Conservation (phyloP, 2,888 invertebrate species). For the Ommatoiulus sabulosus region DNA sequence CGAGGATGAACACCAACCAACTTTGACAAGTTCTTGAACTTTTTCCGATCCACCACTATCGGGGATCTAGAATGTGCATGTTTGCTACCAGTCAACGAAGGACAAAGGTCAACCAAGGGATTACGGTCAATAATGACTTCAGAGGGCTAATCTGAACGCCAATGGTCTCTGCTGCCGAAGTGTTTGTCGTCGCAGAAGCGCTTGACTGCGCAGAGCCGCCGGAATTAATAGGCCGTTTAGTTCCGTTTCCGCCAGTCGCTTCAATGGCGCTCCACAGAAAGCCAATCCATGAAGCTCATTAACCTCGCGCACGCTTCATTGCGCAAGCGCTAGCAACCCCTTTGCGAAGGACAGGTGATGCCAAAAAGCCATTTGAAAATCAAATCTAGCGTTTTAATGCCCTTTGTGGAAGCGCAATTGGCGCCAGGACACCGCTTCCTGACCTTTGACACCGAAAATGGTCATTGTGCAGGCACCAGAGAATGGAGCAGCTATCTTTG, state of each 20-base stretch:
- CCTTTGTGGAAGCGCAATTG: background rate
- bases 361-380: background rate
- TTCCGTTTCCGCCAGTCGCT: background rate
- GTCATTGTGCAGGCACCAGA: background rate
- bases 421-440: background rate
- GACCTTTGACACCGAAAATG: background rate
- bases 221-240: background rate
- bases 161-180: background rate
- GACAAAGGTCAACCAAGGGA: background rate
- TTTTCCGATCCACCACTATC: too few species aligned
- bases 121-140: background rate
- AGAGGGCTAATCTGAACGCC: background rate
- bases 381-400: background rate
- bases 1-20: too few species aligned
- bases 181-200: background rate
- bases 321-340: background rate
- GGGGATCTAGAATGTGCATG: too few species aligned
- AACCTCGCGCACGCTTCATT: background rate
- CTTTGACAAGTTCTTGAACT: too few species aligned
- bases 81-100: background rate
- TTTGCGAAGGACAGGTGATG: constrained; percentile 4
- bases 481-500: too few species aligned
- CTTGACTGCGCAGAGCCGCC: background rate
- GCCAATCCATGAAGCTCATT: background rate
- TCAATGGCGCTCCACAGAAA: too few species aligned